Evolutionary conservation across 2,113 vertebrate genomes (phyloP), one percentile per base, ranked within the genome.

Genomic region (Tupaia chinensis): DNA sequence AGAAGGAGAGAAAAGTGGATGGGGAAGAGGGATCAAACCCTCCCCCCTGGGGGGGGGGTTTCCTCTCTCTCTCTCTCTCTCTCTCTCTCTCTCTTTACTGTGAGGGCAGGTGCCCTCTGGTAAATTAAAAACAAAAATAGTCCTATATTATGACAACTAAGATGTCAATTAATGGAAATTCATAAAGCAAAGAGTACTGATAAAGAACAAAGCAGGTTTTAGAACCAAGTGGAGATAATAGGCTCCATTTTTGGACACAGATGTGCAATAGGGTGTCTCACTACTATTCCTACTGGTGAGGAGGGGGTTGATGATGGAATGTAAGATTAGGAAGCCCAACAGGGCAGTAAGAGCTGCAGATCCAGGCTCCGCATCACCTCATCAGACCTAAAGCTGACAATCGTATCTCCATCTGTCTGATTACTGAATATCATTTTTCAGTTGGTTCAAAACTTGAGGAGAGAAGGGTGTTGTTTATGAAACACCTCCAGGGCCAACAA

Each of bases 381-480:
- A 79, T 85, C 82, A 79, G 3, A 34, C 61, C 73, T n/a, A 63
- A 56, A 9, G 78, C 77, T 88, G 95, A 54, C 15, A 13, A 89
- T 93, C 76, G 76, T 58, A 54, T 32, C 86, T 72, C 76, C 81
- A 58, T 77, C 97, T 95, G 89, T 87, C 94, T 97, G 94, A 96
- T 95, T 91, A 96, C 93, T 66, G 80, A 84, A 90, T 96, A 96
- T 96, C 84, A 66, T 97, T 96, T 96, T 86, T 93, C 83, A n/a
- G 29, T 90, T 77, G 70, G 83, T 91, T 94, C 92, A 34, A 97
- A 96, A 80, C 87, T 68, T 84, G 80, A 32, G 87, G 66, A 95
- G 82, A 95, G 77, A 89, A 96, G 53, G 78, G 34, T 90, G 94
- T 95, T 97, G 93, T 97, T 96, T 98, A 94, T 85, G 9, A 22